A percentile compares a stretch with the other conserved stretches of the same genome.
Evolutionary conservation across 2,797 vertebrate species (phyloP).

Genomic region (Uromys caudimaculatus): DNA sequence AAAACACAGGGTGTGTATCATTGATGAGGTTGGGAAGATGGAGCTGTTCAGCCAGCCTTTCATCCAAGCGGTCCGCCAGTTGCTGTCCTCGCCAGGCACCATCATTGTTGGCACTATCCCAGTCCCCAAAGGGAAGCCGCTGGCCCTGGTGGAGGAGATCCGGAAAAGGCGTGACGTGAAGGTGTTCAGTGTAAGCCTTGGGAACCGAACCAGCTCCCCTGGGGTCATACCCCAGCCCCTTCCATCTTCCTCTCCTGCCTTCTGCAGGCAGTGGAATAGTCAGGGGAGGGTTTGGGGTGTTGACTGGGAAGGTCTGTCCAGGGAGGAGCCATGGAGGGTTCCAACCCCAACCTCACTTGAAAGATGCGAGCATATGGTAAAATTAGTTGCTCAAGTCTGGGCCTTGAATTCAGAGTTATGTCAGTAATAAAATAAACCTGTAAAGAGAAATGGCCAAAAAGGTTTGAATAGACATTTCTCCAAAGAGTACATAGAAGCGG

Average conservation of each 20-base stretch:
- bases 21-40: slow-evolving; percentile 99
- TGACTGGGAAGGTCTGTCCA: background rate
- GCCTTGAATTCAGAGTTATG: background rate
- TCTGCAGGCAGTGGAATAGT: too few relatives aligned
- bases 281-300: background rate
- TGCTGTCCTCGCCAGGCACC: slow-evolving; percentile 86
- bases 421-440: background rate
- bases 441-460: background rate
- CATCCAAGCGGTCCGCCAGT: slow-evolving; percentile 91
- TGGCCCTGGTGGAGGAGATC: slow-evolving; percentile 96
- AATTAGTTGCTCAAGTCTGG: background rate
- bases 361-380: background rate
- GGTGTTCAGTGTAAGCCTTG: slow-evolving; percentile 92
- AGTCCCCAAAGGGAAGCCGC: slow-evolving; percentile 92
- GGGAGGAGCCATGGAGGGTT: background rate
- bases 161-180: slow-evolving; percentile 91
- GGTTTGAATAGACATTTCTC: background rate
- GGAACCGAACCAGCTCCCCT: rapidly evolving
- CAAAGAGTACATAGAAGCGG: background rate
- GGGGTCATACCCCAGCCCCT: background rate
- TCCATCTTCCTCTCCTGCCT: rapidly evolving
- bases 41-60: slow-evolving; percentile 97
- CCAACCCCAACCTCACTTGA: background rate
- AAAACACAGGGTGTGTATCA: slow-evolving; percentile 88
- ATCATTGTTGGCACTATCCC: slow-evolving; percentile 95